Evolutionary conservation across 2,797 vertebrate species (phyloP), one percentile per base, ranked within the genome.

Genomic region (Platalea minor): DNA sequence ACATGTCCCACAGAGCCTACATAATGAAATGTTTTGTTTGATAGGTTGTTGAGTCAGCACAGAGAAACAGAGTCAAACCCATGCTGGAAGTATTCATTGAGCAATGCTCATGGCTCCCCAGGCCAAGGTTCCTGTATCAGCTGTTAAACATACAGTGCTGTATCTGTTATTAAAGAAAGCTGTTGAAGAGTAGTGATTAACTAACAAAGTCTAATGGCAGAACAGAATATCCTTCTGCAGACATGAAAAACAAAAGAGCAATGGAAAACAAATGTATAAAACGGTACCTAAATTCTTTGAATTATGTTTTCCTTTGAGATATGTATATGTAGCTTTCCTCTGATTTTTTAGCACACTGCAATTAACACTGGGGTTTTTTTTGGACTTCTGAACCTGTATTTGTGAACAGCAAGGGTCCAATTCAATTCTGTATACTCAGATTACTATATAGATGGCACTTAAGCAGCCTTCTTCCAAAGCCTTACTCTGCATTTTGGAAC

Each of bases 1-100:
- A 91, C 89, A 95, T 41, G 79, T 97, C 92, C 95, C 95, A 92
- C 37, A n/a, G 90, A 96, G 81, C 73, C 88, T 85, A 74, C 73
- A 94, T 95, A 96, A 95, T 94, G 91, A 96, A 91, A 95, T 80
- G 61, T 76, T 89, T 77, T 92, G 59, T 85, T 89, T 92, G 83
- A 83, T 91, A 69, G 72, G 78, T 45, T 93, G 91, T 95, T 92
- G 95, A 95, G 88, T 97, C 95, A 96, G 91, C 89, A 91, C 0
- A 0, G 89, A 94, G 81, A 84, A 95, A 56, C 3, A 25, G 72
- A 81, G 74, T 94, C 90, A 95, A 89, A 84, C 51, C 59, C 28
- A 13, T 29, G 41, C n/a, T 97, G 92, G 82, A 93, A 93, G 45
- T 16, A 37, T 61, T 80, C 73, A 35, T 45, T 79, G 85, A 82